Base-by-base conservation (phyloP, 2,888 invertebrate genomes). In the Idaea biselata region DNA sequence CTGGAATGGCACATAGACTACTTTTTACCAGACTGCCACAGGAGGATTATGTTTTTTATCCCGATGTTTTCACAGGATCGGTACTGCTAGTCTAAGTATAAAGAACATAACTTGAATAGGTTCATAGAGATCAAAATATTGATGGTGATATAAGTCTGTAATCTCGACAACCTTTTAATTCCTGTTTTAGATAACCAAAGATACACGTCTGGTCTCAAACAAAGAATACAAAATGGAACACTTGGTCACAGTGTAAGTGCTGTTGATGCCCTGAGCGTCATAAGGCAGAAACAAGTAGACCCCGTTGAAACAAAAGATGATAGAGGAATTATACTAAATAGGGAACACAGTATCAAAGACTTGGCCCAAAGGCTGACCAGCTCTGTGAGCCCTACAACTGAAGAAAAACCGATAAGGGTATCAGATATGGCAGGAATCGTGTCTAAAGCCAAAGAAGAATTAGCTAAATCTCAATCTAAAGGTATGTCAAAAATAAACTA, bases 361-460 rank as follows among this genome's bases (percentile, higher is more conserved):
- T 91, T 97, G 68, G 97, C 97, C 55, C 97, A 97, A 83, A 96
- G 97, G 86, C 87, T 97, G 70, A 95, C 96, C 55, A 96, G 95
- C 78, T 95, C 97, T 76, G 82, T 84, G 4, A 89, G 85, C 62
- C 87, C 88, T n/a, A 80, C 93, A 0, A 89, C 93, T 57, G 95
- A 95, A 68, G 95, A 95, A 33, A 94, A 94, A 72, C 91, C 94
- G 58, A 91, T 94, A 71, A 89, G 96, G 83, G 96, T 97, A 66
- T 96, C 96, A 57, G 97, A 97, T 77, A 96, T 97, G 95, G 95
- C 96, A 64, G 98, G 98, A 58, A 94, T 98, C 73, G 97, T 98
- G 72, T 97, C 96, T 61, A 97, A 98, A 92, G 98, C 98, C 79
- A 98, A 98, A 93, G 97, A 97, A 87, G 98, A 97, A 74, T 91